Percentiles rank a stretch among this genome's conserved stretches.
These are phyloP conservation scores for Melanotaenia pygmaea DNA, from an alignment of 2,797 vertebrate genomes.

Conservation along the genomic window DNA sequence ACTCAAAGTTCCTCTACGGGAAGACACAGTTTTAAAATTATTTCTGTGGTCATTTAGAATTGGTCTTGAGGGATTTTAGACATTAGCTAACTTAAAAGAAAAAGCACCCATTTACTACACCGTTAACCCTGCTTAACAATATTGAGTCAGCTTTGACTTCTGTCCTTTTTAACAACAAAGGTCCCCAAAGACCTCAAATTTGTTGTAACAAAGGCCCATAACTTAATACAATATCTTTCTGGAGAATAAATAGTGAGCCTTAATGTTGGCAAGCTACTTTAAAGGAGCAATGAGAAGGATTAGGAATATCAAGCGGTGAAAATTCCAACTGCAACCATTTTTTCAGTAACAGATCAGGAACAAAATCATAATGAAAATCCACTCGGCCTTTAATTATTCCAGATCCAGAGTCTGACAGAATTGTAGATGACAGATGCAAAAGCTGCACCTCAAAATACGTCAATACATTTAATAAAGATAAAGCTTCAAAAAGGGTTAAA, in stretches of 20 bases:
- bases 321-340: neutral
- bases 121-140: constrained; percentile 1
- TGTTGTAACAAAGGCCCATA: neutral
- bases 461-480: no score
- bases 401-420: neutral
- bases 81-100: constrained; percentile 30
- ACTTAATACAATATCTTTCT: neutral
- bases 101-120: neutral
- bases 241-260: neutral
- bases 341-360: neutral
- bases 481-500: no score
- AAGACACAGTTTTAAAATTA: constrained; percentile 20
- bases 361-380: neutral
- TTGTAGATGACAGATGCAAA: no score
- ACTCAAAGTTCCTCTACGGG: constrained; percentile 43
- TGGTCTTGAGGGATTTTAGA: constrained; percentile 7
- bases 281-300: neutral
- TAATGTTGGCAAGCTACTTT: neutral
- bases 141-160: neutral
- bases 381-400: neutral
- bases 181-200: neutral
- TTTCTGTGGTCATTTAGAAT: constrained; percentile 31
- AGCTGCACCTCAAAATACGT: no score
- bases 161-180: neutral
- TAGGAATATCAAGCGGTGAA: neutral